phyloP scores from a whole-genome alignment of 2,888 invertebrate genomes.

The Cylindroiulus punctatus region DNA sequence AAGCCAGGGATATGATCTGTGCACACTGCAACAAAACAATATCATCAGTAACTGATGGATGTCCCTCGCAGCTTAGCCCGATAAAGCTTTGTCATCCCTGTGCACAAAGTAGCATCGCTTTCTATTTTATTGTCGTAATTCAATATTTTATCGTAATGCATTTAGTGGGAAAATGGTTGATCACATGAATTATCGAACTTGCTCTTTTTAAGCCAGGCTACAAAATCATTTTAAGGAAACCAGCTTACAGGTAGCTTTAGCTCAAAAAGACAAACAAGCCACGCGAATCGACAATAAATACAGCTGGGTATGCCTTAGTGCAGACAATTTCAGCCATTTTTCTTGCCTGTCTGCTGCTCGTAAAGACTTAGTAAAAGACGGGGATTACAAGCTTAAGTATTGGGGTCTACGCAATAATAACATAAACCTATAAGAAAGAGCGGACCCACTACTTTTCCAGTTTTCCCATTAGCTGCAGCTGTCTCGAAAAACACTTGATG shows the following conservation, averaged over 20 bases:
- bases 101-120: neutral
- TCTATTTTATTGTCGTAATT: neutral
- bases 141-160: neutral
- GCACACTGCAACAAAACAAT: neutral
- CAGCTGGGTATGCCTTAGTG: neutral
- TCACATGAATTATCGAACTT: too few species aligned
- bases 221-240: neutral
- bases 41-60: neutral
- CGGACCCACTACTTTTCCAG: constrained; percentile 20
- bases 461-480: constrained; percentile 45
- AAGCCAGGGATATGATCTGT: too few species aligned
- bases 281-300: neutral
- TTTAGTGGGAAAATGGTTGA: too few species aligned
- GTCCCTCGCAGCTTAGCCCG: neutral
- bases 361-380: constrained; percentile 41
- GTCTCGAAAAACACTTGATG: constrained; percentile 44
- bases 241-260: neutral
- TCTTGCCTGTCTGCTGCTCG: constrained; percentile 28
- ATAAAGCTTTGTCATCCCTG: too few species aligned
- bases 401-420: constrained; percentile 12
- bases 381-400: constrained; percentile 24
- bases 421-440: constrained; percentile 41
- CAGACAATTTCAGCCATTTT: neutral
- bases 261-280: neutral
- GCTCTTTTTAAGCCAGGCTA: too few species aligned